phyloP scores from a whole-genome alignment of 2,113 vertebrate species.

The Oceanodroma tethys region DNA sequence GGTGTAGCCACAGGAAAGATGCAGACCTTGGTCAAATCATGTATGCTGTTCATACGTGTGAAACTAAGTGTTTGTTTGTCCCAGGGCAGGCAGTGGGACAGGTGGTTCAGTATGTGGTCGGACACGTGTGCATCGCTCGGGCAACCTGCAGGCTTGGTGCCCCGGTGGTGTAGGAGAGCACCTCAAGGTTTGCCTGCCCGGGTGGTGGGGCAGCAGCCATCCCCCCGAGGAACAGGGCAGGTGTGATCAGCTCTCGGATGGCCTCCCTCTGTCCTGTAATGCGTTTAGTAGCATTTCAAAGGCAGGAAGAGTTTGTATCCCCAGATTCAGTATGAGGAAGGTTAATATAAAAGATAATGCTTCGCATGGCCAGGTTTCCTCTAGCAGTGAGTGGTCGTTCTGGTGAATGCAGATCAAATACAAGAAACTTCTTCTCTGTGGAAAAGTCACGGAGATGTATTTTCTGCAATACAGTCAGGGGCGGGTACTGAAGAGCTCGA shows the following conservation, averaged over 20 bases:
- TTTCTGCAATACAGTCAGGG: neutral
- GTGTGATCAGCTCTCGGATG: accelerated
- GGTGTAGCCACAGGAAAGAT: neutral
- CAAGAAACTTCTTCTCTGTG: neutral
- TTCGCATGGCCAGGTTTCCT: neutral
- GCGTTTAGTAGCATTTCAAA: neutral
- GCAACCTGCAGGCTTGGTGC: neutral
- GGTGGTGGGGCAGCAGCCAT: neutral
- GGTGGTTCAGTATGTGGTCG: neutral
- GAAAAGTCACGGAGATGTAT: neutral
- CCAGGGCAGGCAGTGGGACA: neutral
- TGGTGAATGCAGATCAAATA: neutral
- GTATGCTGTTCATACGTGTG: neutral
- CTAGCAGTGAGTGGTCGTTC: neutral
- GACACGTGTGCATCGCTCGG: accelerated
- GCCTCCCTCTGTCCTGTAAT: accelerated
- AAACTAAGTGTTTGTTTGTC: neutral
- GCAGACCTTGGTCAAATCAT: accelerated
- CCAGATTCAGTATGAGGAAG: neutral
- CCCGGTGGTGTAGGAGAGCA: neutral
- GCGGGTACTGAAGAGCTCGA: neutral
- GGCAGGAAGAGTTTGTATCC: neutral
- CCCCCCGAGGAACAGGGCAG: too few species aligned
- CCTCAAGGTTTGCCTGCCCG: neutral
- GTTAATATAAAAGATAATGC: too few species aligned